phyloP scores from a whole-genome alignment of 1,140 invertebrate genomes.

The Drosophila guanche region DNA sequence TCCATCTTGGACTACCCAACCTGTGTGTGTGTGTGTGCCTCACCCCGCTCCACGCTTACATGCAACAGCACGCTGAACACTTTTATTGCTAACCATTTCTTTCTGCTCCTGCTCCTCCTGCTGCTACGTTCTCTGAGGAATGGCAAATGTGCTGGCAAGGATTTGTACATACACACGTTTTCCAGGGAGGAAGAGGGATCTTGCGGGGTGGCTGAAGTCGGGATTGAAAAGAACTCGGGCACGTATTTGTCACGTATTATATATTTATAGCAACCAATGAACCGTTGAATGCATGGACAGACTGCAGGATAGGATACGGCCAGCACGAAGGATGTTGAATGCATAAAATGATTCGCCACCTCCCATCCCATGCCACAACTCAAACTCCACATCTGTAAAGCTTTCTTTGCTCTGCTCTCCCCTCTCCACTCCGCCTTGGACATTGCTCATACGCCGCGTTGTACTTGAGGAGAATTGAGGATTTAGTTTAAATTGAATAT shows the following conservation, averaged over 20 bases:
- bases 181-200: neutral
- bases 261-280: slow-evolving; percentile 82
- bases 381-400: neutral
- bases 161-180: slow-evolving; percentile 62
- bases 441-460: slow-evolving; percentile 73
- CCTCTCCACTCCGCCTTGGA: slow-evolving; percentile 8
- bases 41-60: slow-evolving; percentile 16
- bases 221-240: slow-evolving; percentile 79
- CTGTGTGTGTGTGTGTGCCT: neutral
- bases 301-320: slow-evolving; percentile 32
- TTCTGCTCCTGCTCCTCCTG: slow-evolving; percentile 22
- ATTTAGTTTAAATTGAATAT: slow-evolving; percentile 77
- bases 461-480: slow-evolving; percentile 41
- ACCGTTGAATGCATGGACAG: slow-evolving; percentile 76
- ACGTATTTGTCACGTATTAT: slow-evolving; percentile 82
- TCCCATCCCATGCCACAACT: neutral
- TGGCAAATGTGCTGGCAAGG: slow-evolving; percentile 61
- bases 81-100: slow-evolving; percentile 81
- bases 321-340: slow-evolving; percentile 41
- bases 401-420: no score
- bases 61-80: slow-evolving; percentile 76
- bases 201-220: neutral
- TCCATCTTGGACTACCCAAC: slow-evolving; percentile 61
- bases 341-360: slow-evolving; percentile 61
- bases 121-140: slow-evolving; percentile 39